A percentile compares a stretch with the other conserved stretches of the same genome.
Evolutionary conservation across 1,140 invertebrate genomes (phyloP).

Genomic region (Drosophila novamexicana): DNA sequence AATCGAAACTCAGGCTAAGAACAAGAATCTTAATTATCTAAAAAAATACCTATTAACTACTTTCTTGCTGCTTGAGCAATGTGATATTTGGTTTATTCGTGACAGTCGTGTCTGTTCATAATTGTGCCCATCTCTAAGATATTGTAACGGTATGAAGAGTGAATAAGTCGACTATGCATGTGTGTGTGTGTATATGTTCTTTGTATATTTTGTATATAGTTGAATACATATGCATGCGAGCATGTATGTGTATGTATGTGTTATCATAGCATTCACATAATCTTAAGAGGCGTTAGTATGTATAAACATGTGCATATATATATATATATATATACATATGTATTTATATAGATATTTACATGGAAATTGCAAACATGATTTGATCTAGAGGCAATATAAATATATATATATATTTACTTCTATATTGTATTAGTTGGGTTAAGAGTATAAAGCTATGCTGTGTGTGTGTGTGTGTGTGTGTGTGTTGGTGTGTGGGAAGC

Average conservation of each 20-base stretch:
- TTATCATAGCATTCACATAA: constrained; percentile 28
- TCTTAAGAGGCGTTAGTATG: constrained; percentile 10
- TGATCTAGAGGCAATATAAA: too few species aligned
- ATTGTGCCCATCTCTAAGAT: too few species aligned
- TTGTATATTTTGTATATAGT: background rate
- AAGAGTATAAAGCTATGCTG: constrained; percentile 19
- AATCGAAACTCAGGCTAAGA: too few species aligned
- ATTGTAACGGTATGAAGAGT: too few species aligned
- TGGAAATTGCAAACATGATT: constrained; percentile 24
- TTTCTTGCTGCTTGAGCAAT: too few species aligned
- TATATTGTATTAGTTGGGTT: background rate
- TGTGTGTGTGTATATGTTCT: background rate
- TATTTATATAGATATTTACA: constrained; percentile 23
- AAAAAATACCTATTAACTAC: too few species aligned
- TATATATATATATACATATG: constrained; percentile 1
- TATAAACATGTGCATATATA: constrained; percentile 10
- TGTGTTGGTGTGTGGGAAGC: background rate
- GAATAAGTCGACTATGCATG: background rate
- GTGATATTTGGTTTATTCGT: too few species aligned
- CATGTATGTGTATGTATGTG: background rate
- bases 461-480: background rate
- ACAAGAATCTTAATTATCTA: too few species aligned
- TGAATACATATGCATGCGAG: background rate
- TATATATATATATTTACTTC: background rate
- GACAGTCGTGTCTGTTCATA: too few species aligned